phyloP scores from a whole-genome alignment of 2,888 invertebrate species.

The Monopis laevigella region DNA sequence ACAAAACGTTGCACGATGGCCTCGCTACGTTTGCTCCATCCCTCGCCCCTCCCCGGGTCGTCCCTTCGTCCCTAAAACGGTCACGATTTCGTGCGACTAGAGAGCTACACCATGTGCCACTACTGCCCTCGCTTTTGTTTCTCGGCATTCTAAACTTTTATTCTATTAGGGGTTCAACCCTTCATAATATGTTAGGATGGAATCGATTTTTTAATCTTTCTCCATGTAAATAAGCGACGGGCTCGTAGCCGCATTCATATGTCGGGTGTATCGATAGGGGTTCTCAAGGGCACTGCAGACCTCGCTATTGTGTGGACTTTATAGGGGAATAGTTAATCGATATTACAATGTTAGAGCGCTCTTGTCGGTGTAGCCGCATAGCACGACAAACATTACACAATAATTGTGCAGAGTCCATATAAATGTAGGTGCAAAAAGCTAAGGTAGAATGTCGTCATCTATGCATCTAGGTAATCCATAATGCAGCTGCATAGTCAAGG shows the following conservation, averaged over 20 bases:
- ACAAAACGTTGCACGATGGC: slow-evolving; percentile 29
- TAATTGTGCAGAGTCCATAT: slow-evolving; percentile 25
- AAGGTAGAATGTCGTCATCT: slow-evolving; percentile 2
- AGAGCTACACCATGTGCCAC: slow-evolving; percentile 18
- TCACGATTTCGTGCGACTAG: too few species aligned
- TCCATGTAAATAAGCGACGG: slow-evolving; percentile 63
- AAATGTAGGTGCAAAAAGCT: too few species aligned
- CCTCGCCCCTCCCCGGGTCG: background rate
- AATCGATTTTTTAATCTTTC: slow-evolving; percentile 54
- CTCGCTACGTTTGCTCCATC: slow-evolving; percentile 1
- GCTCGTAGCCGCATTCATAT: slow-evolving; percentile 61
- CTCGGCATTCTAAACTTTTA: slow-evolving; percentile 17
- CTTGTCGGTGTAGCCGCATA: too few species aligned
- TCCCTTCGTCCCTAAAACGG: slow-evolving; percentile 1
- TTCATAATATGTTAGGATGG: slow-evolving; percentile 54
- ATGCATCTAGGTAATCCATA: slow-evolving; percentile 19
- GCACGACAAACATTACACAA: slow-evolving; percentile 1
- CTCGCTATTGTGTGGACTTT: slow-evolving; percentile 19
- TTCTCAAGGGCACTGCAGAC: slow-evolving; percentile 54
- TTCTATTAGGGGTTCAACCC: slow-evolving; percentile 62
- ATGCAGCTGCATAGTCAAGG: slow-evolving; percentile 38
- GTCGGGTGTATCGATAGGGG: slow-evolving; percentile 46
- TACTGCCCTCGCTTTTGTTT: slow-evolving; percentile 33
- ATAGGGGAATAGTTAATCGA: slow-evolving; percentile 2
- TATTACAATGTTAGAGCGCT: too few species aligned